A percentile compares a stretch with the other conserved stretches of the same genome.
Conservation (phyloP, 2,797 vertebrate genomes). For the Paguma larvata region DNA sequence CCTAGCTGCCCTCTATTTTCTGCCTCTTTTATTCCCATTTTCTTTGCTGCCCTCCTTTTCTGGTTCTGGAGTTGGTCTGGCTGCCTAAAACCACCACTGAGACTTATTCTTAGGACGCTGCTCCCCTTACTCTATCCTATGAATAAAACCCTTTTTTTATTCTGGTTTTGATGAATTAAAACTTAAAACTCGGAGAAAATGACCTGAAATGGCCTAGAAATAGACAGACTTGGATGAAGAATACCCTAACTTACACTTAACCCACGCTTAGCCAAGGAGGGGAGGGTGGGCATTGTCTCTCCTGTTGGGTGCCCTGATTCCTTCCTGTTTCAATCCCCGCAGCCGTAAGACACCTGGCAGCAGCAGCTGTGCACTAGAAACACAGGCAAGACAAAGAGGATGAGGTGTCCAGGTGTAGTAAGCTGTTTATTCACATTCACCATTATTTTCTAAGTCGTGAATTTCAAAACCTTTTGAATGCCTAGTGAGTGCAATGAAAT, state of each 20-base stretch:
- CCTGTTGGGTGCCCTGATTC: no score
- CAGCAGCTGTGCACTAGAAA: neutral
- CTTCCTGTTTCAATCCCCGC: rapidly evolving
- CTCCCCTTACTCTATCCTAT: neutral
- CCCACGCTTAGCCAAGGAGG: neutral
- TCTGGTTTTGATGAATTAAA: neutral
- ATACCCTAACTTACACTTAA: neutral
- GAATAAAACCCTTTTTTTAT: neutral
- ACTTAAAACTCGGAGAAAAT: slow-evolving; percentile 3
- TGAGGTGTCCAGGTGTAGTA: no score
- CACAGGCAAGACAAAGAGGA: neutral
- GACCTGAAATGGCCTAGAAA: neutral
- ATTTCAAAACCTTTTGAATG: neutral
- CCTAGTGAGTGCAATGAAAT: neutral
- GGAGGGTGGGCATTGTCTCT: neutral
- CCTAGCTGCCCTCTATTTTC: neutral
- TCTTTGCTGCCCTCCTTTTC: neutral
- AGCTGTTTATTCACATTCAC: neutral
- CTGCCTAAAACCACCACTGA: neutral
- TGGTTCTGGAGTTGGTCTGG: neutral
- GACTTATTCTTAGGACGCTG: neutral
- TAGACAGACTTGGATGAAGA: neutral
- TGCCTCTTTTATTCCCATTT: neutral
- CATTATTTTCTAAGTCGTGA: neutral
- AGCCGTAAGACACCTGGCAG: rapidly evolving